Evolutionary conservation across 2,797 vertebrate species (phyloP).

Genomic region (Spatula clypeata): DNA sequence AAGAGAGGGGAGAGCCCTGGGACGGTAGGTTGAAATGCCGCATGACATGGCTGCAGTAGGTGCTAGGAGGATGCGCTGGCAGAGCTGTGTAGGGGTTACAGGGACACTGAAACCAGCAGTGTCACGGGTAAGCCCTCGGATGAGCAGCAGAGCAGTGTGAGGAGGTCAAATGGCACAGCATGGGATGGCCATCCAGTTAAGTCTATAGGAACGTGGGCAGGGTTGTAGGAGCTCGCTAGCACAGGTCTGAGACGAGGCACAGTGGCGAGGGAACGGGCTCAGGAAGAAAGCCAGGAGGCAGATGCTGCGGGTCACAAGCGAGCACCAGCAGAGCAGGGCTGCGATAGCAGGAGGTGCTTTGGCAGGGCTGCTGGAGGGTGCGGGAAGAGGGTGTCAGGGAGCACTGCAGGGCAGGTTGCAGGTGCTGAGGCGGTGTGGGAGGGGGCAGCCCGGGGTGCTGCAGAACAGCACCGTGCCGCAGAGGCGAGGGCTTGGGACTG

Average conservation of each 20-base stretch:
- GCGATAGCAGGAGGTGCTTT: not conserved
- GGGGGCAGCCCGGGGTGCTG: not conserved
- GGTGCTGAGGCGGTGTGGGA: not conserved
- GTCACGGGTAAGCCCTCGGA: accelerated
- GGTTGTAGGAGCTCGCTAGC: not conserved
- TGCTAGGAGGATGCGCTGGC: not conserved
- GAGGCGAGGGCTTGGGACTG: accelerated
- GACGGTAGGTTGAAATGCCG: not conserved
- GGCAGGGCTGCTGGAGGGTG: not conserved
- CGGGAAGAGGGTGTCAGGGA: not conserved
- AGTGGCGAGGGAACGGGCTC: not conserved
- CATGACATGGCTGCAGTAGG: constrained; percentile 36
- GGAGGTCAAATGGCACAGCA: not conserved
- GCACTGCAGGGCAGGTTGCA: not conserved
- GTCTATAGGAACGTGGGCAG: not conserved
- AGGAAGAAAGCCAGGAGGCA: constrained; percentile 23
- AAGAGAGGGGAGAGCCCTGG: not conserved
- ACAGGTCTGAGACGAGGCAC: accelerated
- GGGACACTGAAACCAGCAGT: not conserved
- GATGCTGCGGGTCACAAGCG: not conserved
- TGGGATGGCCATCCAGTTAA: not conserved
- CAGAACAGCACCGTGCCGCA: not conserved
- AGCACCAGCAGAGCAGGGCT: not conserved
- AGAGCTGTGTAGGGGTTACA: not conserved
- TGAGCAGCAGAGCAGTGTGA: not conserved